Base-by-base conservation (phyloP, 2,888 invertebrate species). In the Morinoia aosen region DNA sequence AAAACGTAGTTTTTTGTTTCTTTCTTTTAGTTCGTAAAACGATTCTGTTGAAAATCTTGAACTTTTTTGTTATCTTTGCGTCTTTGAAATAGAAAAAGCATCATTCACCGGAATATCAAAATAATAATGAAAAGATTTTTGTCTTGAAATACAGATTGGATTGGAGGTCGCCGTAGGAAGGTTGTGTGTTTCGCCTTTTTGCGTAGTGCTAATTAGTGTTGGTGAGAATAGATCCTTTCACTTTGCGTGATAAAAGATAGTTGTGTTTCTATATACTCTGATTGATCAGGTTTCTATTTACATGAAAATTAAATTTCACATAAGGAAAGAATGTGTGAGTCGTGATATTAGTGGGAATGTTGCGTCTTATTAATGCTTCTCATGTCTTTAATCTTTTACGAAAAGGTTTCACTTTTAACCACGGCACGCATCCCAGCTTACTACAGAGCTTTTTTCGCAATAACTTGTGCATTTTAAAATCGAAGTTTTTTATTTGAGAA, bases 1-100 rank as follows among this genome's bases (percentile, higher is more conserved):
- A 19, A 25, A 76, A 25, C 5, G 48, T 25, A 25, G 76, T 96
- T 96, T 94, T 48, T 64, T 95, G 11, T 57, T 58, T 96, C 76
- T 25, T 2, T 76, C 7, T 76, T 76, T 33, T 76, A 76, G 19
- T 25, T 10, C 76, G 25, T 25, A 33, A 76, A 61, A 61, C 12
- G 61, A 61, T 61, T 16, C 16, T 61, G 19, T 19, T 61, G 19
- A 16, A 19, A 61, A 33, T 76, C 76, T 25, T 76, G 10, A 33
- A 76, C 33, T 76, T 25, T 76, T 25, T 76, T 33, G 33, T 33
- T 76, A 12, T 76, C 76, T 2, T 76, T 25, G 33, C 33, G 2
- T 19, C 76, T 33, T 33, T 76, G 8, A 16, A 76, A 33, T 10
- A 25, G 33, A 3, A 76, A 2, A 25, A 33, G 19, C 33, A 7